Conservation (phyloP, 1,140 invertebrate species). For the Platyscapa corneri region DNA sequence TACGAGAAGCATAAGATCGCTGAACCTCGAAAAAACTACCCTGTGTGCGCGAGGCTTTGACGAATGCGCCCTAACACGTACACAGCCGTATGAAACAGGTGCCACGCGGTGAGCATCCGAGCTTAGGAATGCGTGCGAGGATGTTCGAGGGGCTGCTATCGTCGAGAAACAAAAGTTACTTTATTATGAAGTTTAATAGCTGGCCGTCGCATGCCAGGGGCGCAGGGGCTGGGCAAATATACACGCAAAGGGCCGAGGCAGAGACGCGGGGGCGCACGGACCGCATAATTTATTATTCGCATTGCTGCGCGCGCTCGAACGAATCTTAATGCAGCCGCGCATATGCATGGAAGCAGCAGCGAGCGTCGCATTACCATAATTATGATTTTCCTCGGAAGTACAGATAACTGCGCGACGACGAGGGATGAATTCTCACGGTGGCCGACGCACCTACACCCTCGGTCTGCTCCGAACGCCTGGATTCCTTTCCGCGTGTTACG, state of each 20-base stretch:
- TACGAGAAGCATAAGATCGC: too few species aligned
- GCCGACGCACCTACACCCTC: not conserved
- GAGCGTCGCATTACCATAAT: slow-evolving; percentile 56
- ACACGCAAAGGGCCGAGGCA: not conserved
- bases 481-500: not conserved
- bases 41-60: too few species aligned
- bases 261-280: not conserved
- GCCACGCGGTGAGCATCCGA: not conserved
- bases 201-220: not conserved
- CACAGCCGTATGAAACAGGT: too few species aligned
- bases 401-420: slow-evolving; percentile 53
- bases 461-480: not conserved
- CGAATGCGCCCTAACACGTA: too few species aligned
- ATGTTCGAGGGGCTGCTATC: not conserved
- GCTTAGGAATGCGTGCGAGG: not conserved
- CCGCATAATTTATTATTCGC: slow-evolving; percentile 46
- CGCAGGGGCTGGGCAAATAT: slow-evolving; percentile 1
- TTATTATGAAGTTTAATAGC: slow-evolving; percentile 22
- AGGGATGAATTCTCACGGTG: slow-evolving; percentile 51
- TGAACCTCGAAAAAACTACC: too few species aligned
- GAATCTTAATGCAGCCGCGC: slow-evolving; percentile 48
- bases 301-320: slow-evolving; percentile 27
- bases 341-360: slow-evolving; percentile 51
- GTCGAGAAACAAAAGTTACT: not conserved
- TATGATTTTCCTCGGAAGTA: slow-evolving; percentile 56